Evolutionary conservation across 2,888 invertebrate genomes (phyloP).

Genomic region (Cantharis rufa): DNA sequence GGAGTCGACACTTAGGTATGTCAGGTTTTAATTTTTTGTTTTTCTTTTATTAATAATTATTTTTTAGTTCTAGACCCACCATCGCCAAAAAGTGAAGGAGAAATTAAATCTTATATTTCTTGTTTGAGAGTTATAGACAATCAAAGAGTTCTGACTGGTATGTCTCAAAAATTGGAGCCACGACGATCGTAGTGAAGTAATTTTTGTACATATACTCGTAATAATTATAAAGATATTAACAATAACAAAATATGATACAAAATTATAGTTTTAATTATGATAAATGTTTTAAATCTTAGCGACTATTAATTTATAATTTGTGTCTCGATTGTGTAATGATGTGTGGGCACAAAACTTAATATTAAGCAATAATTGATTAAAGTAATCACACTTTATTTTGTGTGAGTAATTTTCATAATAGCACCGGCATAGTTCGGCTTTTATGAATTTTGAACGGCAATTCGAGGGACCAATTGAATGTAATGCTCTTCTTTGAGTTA

Average conservation of each 20-base stretch:
- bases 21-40: background rate
- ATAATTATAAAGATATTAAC: background rate
- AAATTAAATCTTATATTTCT: constrained; percentile 71
- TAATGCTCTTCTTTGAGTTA: background rate
- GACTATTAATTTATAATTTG: background rate
- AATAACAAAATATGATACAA: background rate
- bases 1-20: constrained; percentile 69
- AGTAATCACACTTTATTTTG: background rate
- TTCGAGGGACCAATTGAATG: background rate
- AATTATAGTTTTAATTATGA: background rate
- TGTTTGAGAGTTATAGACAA: constrained; percentile 80
- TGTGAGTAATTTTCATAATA: background rate
- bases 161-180: constrained; percentile 79
- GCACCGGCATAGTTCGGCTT: background rate
- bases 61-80: constrained; percentile 69
- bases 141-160: constrained; percentile 73
- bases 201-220: constrained; percentile 4
- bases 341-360: background rate
- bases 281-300: background rate
- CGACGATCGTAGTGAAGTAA: constrained; percentile 57
- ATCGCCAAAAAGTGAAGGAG: constrained; percentile 71
- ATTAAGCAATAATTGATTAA: background rate
- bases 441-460: background rate
- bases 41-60: constrained; percentile 23
- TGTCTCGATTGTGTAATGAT: background rate